These are phyloP conservation scores for Mystacides longicornis DNA, from an alignment of 2,888 invertebrate species.

Conservation along the genomic window DNA sequence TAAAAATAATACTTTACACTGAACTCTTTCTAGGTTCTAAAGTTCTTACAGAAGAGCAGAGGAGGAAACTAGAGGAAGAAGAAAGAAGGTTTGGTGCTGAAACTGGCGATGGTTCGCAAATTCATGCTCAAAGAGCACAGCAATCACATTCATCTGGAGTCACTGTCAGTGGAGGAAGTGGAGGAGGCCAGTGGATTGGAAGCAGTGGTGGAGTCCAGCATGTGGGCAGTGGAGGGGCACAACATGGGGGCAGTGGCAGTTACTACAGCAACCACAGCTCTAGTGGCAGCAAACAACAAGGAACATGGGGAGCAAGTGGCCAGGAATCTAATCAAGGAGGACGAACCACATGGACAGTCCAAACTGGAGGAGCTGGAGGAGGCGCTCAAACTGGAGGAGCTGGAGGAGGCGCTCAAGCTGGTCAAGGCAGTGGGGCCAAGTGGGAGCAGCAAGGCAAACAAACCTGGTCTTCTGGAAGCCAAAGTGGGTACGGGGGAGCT, in stretches of 20 bases:
- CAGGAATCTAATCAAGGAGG: neutral
- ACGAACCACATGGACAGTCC: neutral
- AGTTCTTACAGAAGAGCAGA: slow-evolving; percentile 35
- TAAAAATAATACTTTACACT: too few species aligned
- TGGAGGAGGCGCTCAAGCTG: neutral
- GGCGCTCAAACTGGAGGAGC: neutral
- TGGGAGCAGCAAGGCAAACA: neutral
- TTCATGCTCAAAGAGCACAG: slow-evolving; percentile 37
- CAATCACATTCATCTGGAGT: slow-evolving; percentile 19
- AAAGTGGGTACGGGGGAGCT: neutral
- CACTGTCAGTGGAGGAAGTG: neutral
- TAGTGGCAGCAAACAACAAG: neutral
- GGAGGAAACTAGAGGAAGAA: slow-evolving; percentile 34
- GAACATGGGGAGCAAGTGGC: neutral
- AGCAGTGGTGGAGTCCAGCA: slow-evolving; percentile 22
- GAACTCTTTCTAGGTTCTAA: slow-evolving; percentile 25
- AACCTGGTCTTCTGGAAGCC: neutral
- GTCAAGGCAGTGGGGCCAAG: slow-evolving; percentile 8
- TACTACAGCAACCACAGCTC: neutral
- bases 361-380: slow-evolving; percentile 1
- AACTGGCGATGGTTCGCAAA: slow-evolving; percentile 40
- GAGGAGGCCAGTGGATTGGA: neutral
- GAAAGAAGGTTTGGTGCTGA: slow-evolving; percentile 33
- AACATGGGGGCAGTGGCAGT: neutral
- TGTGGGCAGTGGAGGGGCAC: slow-evolving; percentile 29